A percentile compares a stretch with the other conserved stretches of the same genome.
Conservation (phyloP, 1,140 invertebrate species). For the Littorina saxatilis region DNA sequence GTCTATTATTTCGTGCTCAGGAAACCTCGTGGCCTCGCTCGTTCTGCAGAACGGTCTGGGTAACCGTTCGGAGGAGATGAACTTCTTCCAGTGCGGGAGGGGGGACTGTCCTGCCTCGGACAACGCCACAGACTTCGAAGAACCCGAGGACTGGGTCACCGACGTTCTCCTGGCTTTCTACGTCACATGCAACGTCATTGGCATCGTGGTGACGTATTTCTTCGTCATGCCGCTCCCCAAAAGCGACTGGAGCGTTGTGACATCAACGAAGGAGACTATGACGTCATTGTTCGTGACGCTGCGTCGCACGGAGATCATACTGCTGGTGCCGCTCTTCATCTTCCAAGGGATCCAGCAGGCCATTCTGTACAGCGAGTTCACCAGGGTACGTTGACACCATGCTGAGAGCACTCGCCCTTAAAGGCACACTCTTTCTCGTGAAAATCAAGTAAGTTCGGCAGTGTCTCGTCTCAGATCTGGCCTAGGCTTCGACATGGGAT, state of each 20-base stretch:
- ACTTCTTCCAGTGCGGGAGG: slow-evolving; percentile 36
- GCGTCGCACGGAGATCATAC: slow-evolving; percentile 41
- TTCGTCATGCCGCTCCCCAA: slow-evolving; percentile 51
- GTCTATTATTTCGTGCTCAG: too few relatives aligned
- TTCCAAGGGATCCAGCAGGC: slow-evolving; percentile 55
- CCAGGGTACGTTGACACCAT: slow-evolving; percentile 43
- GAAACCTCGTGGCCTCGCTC: slow-evolving; percentile 55
- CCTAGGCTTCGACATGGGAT: too few relatives aligned
- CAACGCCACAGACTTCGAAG: slow-evolving; percentile 45
- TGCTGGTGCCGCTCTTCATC: slow-evolving; percentile 56
- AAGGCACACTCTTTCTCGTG: neutral
- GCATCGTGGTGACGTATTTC: slow-evolving; percentile 41
- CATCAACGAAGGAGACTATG: slow-evolving; percentile 33
- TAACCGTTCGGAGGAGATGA: slow-evolving; percentile 33
- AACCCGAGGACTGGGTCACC: slow-evolving; percentile 42
- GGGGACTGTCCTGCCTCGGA: slow-evolving; percentile 34
- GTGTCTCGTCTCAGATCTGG: too few relatives aligned
- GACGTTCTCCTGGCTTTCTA: slow-evolving; percentile 43
- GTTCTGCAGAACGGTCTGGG: slow-evolving; percentile 50
- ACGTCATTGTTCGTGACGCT: slow-evolving; percentile 51
- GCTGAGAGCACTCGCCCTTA: neutral
- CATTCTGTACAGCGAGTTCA: slow-evolving; percentile 53
- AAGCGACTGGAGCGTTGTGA: slow-evolving; percentile 45
- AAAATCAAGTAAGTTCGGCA: too few relatives aligned
- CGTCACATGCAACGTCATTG: neutral